phyloP scores from a whole-genome alignment of 2,797 vertebrate genomes.

The Sebastes trivittatus region DNA sequence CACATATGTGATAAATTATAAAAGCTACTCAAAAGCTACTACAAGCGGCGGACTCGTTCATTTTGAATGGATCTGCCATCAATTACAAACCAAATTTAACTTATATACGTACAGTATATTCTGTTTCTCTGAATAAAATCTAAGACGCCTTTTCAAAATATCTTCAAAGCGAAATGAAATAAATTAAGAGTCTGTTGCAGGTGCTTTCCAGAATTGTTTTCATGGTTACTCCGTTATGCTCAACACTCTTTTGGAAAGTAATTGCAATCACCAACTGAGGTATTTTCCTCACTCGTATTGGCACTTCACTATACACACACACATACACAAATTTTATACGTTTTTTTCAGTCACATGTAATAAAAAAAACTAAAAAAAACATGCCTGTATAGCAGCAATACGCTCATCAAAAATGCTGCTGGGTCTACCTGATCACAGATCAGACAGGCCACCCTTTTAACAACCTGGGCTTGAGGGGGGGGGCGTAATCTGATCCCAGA shows the following conservation, averaged over 20 bases:
- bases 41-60: slow-evolving; percentile 57
- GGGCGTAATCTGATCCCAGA: slow-evolving; percentile 35
- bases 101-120: slow-evolving; percentile 60
- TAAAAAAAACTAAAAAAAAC: slow-evolving; percentile 17
- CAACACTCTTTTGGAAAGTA: slow-evolving; percentile 53
- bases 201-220: slow-evolving; percentile 61
- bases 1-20: slow-evolving; percentile 63
- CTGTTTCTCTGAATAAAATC: slow-evolving; percentile 67
- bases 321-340: slow-evolving; percentile 44
- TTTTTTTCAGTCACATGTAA: slow-evolving; percentile 47
- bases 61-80: slow-evolving; percentile 65
- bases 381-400: slow-evolving; percentile 58
- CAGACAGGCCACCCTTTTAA: slow-evolving; percentile 41
- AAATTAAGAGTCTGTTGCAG: slow-evolving; percentile 73
- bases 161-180: slow-evolving; percentile 73
- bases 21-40: slow-evolving; percentile 77
- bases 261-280: slow-evolving; percentile 61
- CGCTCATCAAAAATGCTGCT: slow-evolving; percentile 32
- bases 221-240: slow-evolving; percentile 37
- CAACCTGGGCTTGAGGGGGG: not conserved
- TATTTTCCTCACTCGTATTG: slow-evolving; percentile 63
- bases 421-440: slow-evolving; percentile 55
- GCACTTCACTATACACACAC: slow-evolving; percentile 68
- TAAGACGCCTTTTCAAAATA: slow-evolving; percentile 57
- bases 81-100: slow-evolving; percentile 77